A percentile compares a stretch with the other conserved stretches of the same genome.
Evolutionary conservation across 2,113 vertebrate species (phyloP).

Genomic region (Lipophrys pholis): DNA sequence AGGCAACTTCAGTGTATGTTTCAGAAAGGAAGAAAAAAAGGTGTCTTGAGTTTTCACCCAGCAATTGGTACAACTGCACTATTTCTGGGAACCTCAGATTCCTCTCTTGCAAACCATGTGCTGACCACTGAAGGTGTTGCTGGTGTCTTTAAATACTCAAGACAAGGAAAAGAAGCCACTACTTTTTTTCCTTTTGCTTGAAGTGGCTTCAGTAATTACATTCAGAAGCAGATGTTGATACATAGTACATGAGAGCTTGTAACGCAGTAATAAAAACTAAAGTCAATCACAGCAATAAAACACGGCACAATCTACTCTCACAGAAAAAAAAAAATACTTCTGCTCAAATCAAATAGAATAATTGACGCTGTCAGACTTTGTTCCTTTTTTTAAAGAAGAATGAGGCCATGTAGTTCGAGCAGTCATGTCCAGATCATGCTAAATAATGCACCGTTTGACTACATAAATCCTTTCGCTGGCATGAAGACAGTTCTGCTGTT

Average conservation of each 20-base stretch:
- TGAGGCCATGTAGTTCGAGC: slow-evolving; percentile 37
- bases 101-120: neutral
- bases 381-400: slow-evolving; percentile 31
- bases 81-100: neutral
- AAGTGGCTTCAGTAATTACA: slow-evolving; percentile 5
- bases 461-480: slow-evolving; percentile 39
- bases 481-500: slow-evolving; percentile 52
- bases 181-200: neutral
- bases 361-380: slow-evolving; percentile 46
- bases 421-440: slow-evolving; percentile 57
- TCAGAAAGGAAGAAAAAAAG: neutral
- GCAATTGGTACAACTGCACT: neutral
- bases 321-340: slow-evolving; percentile 11
- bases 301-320: slow-evolving; percentile 1
- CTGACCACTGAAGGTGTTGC: neutral
- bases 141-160: neutral
- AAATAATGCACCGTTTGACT: slow-evolving; percentile 72
- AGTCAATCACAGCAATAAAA: slow-evolving; percentile 15
- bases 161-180: neutral
- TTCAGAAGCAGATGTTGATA: slow-evolving; percentile 1
- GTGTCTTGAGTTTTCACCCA: neutral
- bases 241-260: slow-evolving; percentile 8
- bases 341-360: slow-evolving; percentile 66
- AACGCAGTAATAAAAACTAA: slow-evolving; percentile 8
- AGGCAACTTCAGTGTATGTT: no score